Evolutionary conservation across 1,140 invertebrate genomes (phyloP), one percentile per base, ranked within the genome.

Genomic region (Spodoptera frugiperda): DNA sequence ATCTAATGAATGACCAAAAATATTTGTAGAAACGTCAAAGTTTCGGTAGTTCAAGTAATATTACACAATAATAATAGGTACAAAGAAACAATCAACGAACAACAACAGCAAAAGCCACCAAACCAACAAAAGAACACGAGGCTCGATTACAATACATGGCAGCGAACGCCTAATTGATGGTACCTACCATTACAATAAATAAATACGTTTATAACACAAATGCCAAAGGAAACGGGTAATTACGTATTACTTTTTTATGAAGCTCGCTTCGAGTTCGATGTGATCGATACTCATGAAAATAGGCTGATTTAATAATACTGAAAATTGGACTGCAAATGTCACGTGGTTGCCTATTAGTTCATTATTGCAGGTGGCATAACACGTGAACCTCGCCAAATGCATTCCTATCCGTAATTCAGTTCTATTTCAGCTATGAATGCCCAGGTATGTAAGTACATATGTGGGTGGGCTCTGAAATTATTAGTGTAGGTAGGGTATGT

Each of bases 171-270:
- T 67, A 67, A 67, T 67, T 67, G 63, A 67, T 67, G 63, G 11
- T 48, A 48, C 17, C 39, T 14, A 48, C 39, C 0, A 19, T 49
- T 25, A 67, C 63, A 67, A 14, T 67, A 54, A 30, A 12, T 54
- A 39, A 48, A 39, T 53, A 70, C 6, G 67, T 70, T 49, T 67
- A 48, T 39, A 70, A 51, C 15, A 70, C 49, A 70, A 70, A 54
- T 70, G 67, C 67, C 67, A 70, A 70, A 70, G 71, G 39, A 59
- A 73, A 57, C 55, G 9, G 5, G 55, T 59, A 73, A 73, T 73
- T 73, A 73, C 54, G 33, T 73, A 46, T 73, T 57, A 61, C 54
- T 59, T 59, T 59, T 73, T 73, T 73, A 59, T 73, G 71, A 61
- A 61, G 71, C 54, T 39, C 14, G 21, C 49, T 14, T 55, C 15